These are phyloP conservation scores for Serranus cabrilla DNA, from an alignment of 2,797 vertebrate genomes.

Conservation along the genomic window DNA sequence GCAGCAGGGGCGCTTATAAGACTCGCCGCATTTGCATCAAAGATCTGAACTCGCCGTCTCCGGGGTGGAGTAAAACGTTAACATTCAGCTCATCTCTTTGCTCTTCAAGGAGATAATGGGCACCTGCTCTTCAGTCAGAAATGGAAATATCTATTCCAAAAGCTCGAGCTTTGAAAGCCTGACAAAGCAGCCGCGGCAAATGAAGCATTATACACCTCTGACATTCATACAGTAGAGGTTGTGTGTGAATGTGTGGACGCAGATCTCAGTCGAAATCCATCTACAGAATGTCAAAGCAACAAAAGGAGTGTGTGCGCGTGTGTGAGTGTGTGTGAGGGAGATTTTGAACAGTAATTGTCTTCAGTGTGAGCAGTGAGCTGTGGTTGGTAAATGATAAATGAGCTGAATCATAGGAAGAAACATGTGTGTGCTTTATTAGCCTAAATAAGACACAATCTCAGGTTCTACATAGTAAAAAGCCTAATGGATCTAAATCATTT, in stretches of 20 bases:
- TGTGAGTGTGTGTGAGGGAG: neutral
- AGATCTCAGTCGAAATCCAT: constrained; percentile 9
- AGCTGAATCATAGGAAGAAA: neutral
- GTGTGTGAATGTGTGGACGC: constrained; percentile 1
- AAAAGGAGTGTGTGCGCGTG: neutral
- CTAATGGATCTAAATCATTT: neutral
- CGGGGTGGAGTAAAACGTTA: constrained; percentile 36
- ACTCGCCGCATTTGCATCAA: constrained; percentile 57
- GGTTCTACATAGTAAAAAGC: neutral
- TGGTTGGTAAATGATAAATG: neutral
- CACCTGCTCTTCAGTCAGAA: constrained; percentile 50
- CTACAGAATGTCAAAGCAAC: constrained; percentile 1
- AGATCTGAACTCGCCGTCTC: constrained; percentile 51
- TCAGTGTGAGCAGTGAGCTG: neutral
- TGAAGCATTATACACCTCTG: constrained; percentile 37
- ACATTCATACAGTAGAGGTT: constrained; percentile 34
- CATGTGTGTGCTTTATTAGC: neutral
- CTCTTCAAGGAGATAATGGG: constrained; percentile 53
- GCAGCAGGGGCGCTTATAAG: constrained; percentile 29
- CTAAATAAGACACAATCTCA: neutral
- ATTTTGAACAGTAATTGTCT: neutral
- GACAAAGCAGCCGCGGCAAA: constrained; percentile 34
- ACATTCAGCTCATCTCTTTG: constrained; percentile 55
- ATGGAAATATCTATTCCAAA: constrained; percentile 44
- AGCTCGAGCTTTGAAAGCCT: constrained; percentile 43